Percentiles rank a stretch among this genome's conserved stretches.
phyloP scores from a whole-genome alignment of 2,113 vertebrate genomes.

The Saimiri boliviensis region DNA sequence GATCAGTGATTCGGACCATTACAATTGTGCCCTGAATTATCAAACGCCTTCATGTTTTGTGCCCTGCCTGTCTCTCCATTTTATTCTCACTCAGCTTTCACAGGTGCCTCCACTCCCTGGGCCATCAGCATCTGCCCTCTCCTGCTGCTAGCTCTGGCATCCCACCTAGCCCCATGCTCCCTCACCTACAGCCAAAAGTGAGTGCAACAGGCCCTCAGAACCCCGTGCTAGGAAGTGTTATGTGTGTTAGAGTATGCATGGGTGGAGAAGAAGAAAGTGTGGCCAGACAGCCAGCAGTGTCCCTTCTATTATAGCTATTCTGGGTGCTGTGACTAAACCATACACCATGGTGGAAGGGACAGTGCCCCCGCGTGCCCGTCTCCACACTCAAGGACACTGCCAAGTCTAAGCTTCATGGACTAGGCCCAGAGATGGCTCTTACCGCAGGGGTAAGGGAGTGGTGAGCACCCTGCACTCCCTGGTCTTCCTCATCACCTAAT shows the following conservation, averaged over 20 bases:
- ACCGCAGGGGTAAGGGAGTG: background rate
- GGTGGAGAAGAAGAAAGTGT: background rate
- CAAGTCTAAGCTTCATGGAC: background rate
- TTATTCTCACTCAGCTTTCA: background rate
- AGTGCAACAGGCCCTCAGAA: slow-evolving; percentile 42
- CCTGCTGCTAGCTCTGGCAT: slow-evolving; percentile 56
- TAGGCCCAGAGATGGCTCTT: background rate
- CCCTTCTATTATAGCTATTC: background rate
- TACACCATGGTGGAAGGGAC: background rate
- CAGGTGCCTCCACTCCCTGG: background rate
- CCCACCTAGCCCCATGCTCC: slow-evolving; percentile 48
- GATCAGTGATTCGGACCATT: background rate
- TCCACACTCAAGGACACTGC: background rate
- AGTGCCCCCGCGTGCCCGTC: background rate
- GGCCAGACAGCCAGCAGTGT: background rate
- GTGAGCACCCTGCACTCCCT: background rate
- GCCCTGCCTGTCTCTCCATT: background rate
- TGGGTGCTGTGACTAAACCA: background rate
- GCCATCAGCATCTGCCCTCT: slow-evolving; percentile 22
- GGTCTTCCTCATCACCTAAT: background rate
- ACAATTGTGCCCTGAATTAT: background rate
- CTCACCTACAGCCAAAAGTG: slow-evolving; percentile 34
- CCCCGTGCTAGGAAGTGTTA: slow-evolving; percentile 4
- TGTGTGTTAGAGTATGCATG: background rate
- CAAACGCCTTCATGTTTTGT: background rate